A percentile compares a stretch with the other conserved stretches of the same genome.
phyloP scores from a whole-genome alignment of 1,140 invertebrate species.

The Microplitis demolitor region DNA sequence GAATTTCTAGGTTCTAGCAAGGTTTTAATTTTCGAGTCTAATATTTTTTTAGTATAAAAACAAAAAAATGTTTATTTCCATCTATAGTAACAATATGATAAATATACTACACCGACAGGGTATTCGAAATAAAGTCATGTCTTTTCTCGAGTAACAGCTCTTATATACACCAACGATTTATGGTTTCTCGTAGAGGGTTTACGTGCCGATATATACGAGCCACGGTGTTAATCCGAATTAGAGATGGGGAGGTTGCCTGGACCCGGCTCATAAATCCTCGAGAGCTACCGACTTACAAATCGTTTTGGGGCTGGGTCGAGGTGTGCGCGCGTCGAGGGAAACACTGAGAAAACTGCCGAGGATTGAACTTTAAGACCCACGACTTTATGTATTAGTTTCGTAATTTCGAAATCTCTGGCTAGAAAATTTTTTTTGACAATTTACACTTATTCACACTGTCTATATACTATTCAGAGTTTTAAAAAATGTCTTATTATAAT shows the following conservation, averaged over 20 bases:
- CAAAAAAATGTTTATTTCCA: no score
- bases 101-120: neutral
- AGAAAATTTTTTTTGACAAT: no score
- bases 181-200: neutral
- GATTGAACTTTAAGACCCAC: no score
- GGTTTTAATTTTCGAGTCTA: no score
- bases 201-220: conserved; percentile 7
- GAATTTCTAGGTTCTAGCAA: no score
- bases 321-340: neutral
- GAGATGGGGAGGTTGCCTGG: neutral
- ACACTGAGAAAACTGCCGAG: neutral
- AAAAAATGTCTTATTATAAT: no score
- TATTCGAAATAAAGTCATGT: conserved; percentile 1
- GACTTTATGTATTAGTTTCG: no score
- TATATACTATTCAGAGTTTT: no score
- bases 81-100: no score
- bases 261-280: neutral
- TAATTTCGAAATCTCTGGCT: no score
- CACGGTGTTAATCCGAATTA: conserved; percentile 7
- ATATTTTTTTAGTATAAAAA: no score
- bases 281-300: conserved; percentile 4
- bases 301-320: neutral
- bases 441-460: no score
- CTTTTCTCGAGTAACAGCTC: neutral
- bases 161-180: neutral